Conservation (phyloP, 1,140 invertebrate species). For the Littorina saxatilis region DNA sequence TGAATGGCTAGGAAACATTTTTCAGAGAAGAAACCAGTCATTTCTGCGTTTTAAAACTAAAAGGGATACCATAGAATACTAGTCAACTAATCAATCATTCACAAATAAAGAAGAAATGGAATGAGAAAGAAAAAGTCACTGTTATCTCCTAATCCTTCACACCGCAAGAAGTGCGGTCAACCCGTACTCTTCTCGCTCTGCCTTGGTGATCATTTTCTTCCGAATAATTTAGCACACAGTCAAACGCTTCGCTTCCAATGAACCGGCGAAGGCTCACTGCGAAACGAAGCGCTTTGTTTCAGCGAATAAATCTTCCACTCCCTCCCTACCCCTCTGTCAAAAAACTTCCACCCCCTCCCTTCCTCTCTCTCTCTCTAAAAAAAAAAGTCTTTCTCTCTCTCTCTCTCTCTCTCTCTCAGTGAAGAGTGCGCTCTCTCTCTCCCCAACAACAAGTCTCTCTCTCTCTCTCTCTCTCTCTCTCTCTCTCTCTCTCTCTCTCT, state of each 20-base stretch:
- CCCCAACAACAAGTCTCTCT: not conserved
- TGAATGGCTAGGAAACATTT: no score
- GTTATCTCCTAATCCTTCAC: no score
- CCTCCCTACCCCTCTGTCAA: slow-evolving; percentile 6
- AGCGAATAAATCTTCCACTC: slow-evolving; percentile 15
- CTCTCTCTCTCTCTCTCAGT: not conserved
- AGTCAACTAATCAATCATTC: no score
- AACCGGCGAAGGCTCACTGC: no score
- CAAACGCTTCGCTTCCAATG: no score
- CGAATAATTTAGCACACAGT: no score
- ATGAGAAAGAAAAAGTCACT: no score
- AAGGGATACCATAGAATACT: no score
- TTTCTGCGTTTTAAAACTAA: no score
- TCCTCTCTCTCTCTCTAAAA: slow-evolving; percentile 1
- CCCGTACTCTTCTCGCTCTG: slow-evolving; percentile 25
- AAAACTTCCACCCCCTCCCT: not conserved
- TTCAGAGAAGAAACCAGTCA: no score
- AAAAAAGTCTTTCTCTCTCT: slow-evolving; percentile 15
- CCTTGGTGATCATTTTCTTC: not conserved
- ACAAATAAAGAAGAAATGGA: no score
- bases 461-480: slow-evolving; percentile 7
- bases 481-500: not conserved
- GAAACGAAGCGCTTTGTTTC: slow-evolving; percentile 38
- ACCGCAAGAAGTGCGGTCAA: no score
- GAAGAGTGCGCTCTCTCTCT: not conserved